Conservation (phyloP, 2,113 vertebrate genomes). For the Rhinolophus ferrumequinum region DNA sequence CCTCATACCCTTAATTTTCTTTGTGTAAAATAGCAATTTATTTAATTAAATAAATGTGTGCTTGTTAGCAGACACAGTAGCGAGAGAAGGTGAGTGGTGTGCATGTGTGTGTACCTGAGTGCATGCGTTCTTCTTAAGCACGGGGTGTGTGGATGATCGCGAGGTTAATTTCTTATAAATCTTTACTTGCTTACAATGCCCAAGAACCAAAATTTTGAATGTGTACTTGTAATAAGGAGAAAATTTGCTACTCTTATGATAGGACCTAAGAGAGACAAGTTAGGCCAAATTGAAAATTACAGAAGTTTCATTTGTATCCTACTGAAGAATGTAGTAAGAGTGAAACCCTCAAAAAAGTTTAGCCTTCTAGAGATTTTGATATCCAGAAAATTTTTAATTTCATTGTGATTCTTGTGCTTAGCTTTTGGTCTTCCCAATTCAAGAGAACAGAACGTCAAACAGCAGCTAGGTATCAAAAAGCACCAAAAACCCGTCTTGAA, state of each 20-base stretch:
- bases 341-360: background rate
- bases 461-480: background rate
- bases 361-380: background rate
- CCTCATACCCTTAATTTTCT: background rate
- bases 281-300: background rate
- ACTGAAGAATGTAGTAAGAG: background rate
- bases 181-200: background rate
- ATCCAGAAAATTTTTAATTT: background rate
- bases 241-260: background rate
- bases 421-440: background rate
- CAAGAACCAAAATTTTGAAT: background rate
- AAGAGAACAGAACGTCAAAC: background rate
- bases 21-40: constrained; percentile 14
- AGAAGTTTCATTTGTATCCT: background rate
- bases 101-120: rapidly evolving
- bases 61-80: background rate
- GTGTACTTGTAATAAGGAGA: background rate
- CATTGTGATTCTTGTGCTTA: background rate
- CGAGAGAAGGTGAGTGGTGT: background rate
- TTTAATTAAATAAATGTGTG: constrained; percentile 13
- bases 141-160: background rate
- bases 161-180: background rate
- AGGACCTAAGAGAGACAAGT: background rate
- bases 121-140: background rate
- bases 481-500: background rate